Base-by-base conservation (phyloP, 1,140 invertebrate species). In the Sycophila sp. region DNA sequence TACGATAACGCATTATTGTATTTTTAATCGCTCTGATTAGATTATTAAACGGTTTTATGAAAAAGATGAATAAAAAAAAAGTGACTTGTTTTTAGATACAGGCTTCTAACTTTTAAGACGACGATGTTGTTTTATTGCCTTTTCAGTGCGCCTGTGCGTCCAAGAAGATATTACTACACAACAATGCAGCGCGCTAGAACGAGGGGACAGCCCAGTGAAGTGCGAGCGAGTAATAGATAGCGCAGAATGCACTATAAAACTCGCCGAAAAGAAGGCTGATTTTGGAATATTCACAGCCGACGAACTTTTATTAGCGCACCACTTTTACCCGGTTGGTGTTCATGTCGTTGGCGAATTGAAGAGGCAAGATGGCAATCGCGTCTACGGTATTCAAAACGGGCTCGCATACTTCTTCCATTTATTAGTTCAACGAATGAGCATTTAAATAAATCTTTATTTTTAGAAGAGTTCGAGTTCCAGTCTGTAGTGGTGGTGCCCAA, bases 221-320 rank as follows among this genome's bases (percentile, higher is more conserved):
- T 86, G 81, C 53, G 55, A 76, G 6, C 45, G 32, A 4, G 79
- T 83, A 3, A 71, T 72, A 8, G 82, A 85, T 51, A 89, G 87
- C 59, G 77, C 88, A 13, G 87, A 90, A 66, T 91, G 90, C 74
- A 84, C 88, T 0, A 73, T 89, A 1, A 83, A 83, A 67, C 73
- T 90, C 40, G 75, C 78, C 0, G 74, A 81, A 17, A 83, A 82
- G 1, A 71, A 81, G 42, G 89, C 85, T 0, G 87, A 90, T 72
- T 84, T 90, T 63, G 88, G 87, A 3, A 72, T 89, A 4, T 89
- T 90, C 71, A 85, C 83, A 19, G 86, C 88, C 13, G 89, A 90
- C 72, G 89, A 89, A 72, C 80, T 86, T 17, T 71, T 90, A 0
- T 73, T 90, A 2, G 73, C 88, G 0, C 79, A 86, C 4, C 85